phyloP scores from a whole-genome alignment of 2,888 invertebrate species.

The Amitus sp. region DNA sequence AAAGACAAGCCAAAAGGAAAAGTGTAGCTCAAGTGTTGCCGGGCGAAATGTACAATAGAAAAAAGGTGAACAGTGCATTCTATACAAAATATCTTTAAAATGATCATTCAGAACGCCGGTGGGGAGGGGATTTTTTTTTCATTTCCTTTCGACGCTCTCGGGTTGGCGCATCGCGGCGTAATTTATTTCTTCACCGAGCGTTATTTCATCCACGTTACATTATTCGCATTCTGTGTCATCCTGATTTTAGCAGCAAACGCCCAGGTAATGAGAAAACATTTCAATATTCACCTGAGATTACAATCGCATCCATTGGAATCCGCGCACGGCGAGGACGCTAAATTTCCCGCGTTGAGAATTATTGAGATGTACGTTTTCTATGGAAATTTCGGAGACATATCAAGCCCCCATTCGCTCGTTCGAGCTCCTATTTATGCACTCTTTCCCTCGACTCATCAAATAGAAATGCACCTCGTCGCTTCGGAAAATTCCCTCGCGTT shows the following conservation, averaged over 20 bases:
- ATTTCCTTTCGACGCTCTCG: neutral
- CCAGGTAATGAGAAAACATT: constrained; percentile 1
- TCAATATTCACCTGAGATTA: neutral
- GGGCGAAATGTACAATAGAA: neutral
- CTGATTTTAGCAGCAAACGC: constrained; percentile 19
- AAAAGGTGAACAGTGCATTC: neutral
- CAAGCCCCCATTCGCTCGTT: no score
- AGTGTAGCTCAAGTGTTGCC: no score
- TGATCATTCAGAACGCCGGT: neutral
- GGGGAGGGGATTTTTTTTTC: neutral
- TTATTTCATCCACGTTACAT: constrained; percentile 20
- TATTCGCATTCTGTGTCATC: constrained; percentile 24
- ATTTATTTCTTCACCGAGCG: constrained; percentile 13
- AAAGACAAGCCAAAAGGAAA: neutral
- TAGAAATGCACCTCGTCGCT: no score
- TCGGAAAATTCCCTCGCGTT: no score
- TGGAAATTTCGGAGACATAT: no score
- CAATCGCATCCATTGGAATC: no score
- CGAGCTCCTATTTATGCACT: no score
- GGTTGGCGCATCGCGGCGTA: neutral
- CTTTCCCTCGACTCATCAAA: no score
- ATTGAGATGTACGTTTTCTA: no score
- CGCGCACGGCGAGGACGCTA: no score
- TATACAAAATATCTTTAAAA: neutral
- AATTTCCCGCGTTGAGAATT: no score